Percentiles rank a stretch among this genome's conserved stretches.
Conservation (phyloP, 2,797 vertebrate genomes). For the Parauchenoglanis punctatus region DNA sequence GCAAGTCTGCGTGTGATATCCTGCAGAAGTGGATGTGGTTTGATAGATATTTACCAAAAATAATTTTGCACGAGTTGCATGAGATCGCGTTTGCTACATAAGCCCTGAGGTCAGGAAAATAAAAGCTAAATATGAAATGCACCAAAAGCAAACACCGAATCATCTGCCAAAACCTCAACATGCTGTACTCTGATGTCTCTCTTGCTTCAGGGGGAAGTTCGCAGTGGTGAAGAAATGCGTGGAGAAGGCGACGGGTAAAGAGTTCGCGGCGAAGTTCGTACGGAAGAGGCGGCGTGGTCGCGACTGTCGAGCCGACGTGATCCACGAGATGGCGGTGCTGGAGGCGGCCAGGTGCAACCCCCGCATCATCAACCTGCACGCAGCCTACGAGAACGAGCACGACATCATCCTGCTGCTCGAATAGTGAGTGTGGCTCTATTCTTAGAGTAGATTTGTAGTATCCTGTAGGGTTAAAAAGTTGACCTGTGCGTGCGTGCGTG, state of each 20-base stretch:
- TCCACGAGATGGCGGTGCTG: constrained; percentile 94
- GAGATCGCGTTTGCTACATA: not conserved
- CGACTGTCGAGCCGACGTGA: constrained; percentile 89
- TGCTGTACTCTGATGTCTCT: constrained; percentile 17
- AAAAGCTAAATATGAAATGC: not conserved
- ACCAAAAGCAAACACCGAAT: not conserved
- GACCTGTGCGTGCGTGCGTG: not conserved
- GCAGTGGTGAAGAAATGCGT: constrained; percentile 92
- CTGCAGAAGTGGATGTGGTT: not conserved
- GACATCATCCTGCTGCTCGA: constrained; percentile 91
- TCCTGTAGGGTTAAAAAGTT: not conserved
- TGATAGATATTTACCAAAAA: not conserved
- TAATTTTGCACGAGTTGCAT: not conserved
- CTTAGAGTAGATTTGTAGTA: not conserved
- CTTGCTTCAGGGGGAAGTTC: constrained; percentile 84
- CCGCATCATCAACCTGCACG: constrained; percentile 87
- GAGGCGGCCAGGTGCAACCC: constrained; percentile 83
- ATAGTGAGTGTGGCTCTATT: constrained; percentile 79
- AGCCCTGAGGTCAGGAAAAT: not conserved
- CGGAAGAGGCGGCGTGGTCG: constrained; percentile 90
- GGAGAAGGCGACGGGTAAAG: constrained; percentile 90
- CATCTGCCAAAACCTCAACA: not conserved
- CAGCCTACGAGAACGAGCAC: constrained; percentile 88
- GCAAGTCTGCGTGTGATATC: not conserved
- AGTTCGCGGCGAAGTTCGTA: constrained; percentile 92